Evolutionary conservation across 2,888 invertebrate species (phyloP), one percentile per base, ranked within the genome.

Genomic region (Spodoptera picta): DNA sequence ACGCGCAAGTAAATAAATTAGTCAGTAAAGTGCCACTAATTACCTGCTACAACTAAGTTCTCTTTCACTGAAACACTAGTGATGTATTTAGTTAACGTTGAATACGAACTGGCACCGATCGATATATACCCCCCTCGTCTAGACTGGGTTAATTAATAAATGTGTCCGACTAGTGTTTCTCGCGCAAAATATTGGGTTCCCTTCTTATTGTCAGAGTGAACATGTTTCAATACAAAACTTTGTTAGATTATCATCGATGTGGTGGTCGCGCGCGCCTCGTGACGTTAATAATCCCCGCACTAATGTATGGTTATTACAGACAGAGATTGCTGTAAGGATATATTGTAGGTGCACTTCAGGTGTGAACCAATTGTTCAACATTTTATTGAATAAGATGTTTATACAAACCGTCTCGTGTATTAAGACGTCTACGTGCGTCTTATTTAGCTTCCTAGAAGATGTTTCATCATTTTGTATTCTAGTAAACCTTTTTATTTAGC

Each of bases 351-450:
- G 58, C 48, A 69, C 63, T 65, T 71, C 68, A 79, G 81, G 79
- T 80, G 79, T 72, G 74, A 77, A 73, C 59, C 75, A 49, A 81
- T 80, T 79, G 77, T 81, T 81, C 66, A 73, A 76, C 68, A 74
- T 75, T 75, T 78, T 75, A 73, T 80, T 80, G 66, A 81, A 83
- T 77, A 74, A 74, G 70, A 77, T 81, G 79, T 83, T 76, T 78
- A 81, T 77, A 80, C 87, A 90, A 91, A 91, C 92, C 87, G 92
- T 89, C 92, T 92, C 92, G 92, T 92, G 91, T 90, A 82, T 87
- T 85, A 79, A 82, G 79, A 67, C 71, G 73, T 67, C 73, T 75
- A 60, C 73, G 51, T 67, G 66, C 69, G 75, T 69, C 72, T 76
- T 62, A 73, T 60, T 75, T 74, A 72, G 76, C 65, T 76, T 75